These are phyloP conservation scores for Drosophila tripunctata DNA, from an alignment of 2,888 invertebrate genomes.

Conservation along the genomic window DNA sequence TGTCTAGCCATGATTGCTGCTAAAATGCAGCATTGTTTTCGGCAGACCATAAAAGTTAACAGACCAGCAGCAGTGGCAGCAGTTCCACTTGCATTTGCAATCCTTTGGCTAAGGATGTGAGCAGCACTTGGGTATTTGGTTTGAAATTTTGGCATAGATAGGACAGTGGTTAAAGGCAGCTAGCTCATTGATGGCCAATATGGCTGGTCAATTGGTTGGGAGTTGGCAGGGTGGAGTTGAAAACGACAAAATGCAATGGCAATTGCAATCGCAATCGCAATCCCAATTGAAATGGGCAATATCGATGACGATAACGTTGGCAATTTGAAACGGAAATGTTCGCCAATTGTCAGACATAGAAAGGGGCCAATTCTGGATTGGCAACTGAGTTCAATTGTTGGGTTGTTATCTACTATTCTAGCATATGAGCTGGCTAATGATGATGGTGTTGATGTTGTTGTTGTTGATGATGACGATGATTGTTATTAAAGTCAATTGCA, in stretches of 20 bases:
- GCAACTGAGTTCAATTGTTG: constrained; percentile 1
- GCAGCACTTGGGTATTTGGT: neutral
- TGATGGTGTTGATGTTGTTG: neutral
- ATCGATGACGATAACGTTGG: constrained; percentile 31
- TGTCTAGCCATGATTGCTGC: constrained; percentile 19
- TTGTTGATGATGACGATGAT: constrained; percentile 24
- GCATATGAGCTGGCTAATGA: constrained; percentile 8
- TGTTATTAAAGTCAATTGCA: constrained; percentile 52
- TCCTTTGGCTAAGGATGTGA: neutral
- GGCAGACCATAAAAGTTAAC: constrained; percentile 34
- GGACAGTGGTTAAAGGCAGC: constrained; percentile 21
- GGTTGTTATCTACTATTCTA: constrained; percentile 6
- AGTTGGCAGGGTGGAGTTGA: constrained; percentile 62
- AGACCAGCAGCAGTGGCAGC: constrained; percentile 5
- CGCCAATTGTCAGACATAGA: constrained; percentile 40
- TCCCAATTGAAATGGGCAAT: constrained; percentile 44
- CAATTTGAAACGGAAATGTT: constrained; percentile 51
- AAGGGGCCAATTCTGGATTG: neutral
- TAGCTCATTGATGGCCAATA: constrained; percentile 74
- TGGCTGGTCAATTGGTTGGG: constrained; percentile 62
- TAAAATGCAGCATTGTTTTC: constrained; percentile 26
- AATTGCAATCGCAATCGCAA: constrained; percentile 46
- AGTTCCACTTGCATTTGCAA: neutral
- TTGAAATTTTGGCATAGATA: constrained; percentile 24
- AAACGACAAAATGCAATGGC: constrained; percentile 46